A percentile compares a stretch with the other conserved stretches of the same genome.
Conservation (phyloP, 2,113 vertebrate species). For the Procapra przewalskii region DNA sequence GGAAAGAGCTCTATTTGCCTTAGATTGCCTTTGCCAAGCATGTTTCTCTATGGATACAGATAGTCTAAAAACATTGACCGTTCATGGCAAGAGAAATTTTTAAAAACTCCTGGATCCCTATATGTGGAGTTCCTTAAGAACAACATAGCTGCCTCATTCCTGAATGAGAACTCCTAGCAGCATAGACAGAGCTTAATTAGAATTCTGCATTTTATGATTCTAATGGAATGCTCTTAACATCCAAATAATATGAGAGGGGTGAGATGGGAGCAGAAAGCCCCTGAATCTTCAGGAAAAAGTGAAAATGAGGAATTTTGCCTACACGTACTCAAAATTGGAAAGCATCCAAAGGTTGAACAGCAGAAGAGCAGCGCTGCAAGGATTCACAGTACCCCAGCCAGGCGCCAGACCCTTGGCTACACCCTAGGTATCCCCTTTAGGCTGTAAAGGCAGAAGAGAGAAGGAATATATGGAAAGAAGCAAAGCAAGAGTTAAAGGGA, state of each 20-base stretch:
- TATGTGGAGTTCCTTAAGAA: neutral
- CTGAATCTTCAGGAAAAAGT: neutral
- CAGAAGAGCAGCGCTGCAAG: neutral
- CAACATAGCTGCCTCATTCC: neutral
- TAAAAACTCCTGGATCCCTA: neutral
- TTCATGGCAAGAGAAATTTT: neutral
- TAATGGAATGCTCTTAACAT: neutral
- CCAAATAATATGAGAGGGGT: neutral
- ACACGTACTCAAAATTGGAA: neutral
- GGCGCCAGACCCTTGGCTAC: neutral
- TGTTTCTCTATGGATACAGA: neutral
- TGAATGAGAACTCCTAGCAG: neutral
- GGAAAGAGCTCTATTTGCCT: neutral
- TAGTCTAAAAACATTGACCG: neutral
- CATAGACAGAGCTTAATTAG: neutral
- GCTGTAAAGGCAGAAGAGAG: neutral
- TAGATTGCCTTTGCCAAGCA: neutral
- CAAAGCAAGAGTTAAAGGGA: neutral
- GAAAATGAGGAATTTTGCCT: neutral
- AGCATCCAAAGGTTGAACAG: neutral
- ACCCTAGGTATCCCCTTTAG: neutral
- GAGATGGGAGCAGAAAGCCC: neutral
- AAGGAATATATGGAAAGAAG: neutral
- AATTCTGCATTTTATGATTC: neutral
- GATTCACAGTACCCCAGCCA: neutral